Evolutionary conservation across 2,113 vertebrate species (phyloP).

Genomic region (Zosterops lateralis): DNA sequence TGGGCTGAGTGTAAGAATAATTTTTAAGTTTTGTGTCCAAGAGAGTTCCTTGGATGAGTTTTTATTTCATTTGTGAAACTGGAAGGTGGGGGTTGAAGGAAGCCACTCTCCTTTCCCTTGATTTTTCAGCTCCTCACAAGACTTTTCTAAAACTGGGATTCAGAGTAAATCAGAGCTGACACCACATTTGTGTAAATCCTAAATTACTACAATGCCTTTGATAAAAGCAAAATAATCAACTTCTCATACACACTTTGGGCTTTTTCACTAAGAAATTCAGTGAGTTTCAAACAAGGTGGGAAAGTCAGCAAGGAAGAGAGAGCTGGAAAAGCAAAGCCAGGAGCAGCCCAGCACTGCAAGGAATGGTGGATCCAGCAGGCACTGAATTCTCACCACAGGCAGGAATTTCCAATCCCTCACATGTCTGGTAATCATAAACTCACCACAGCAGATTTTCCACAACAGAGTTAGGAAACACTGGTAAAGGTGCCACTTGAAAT

Average conservation of each 20-base stretch:
- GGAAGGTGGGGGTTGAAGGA: neutral
- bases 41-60: neutral
- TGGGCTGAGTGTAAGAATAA: neutral
- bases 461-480: neutral
- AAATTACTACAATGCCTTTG: neutral
- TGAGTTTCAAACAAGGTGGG: neutral
- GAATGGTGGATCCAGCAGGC: neutral
- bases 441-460: neutral
- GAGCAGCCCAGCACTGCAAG: rapidly evolving
- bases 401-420: neutral
- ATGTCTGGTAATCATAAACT: neutral
- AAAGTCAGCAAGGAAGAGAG: neutral
- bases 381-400: neutral
- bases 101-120: neutral
- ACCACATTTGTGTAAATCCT: neutral
- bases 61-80: neutral
- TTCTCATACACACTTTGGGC: rapidly evolving
- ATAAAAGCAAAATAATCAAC: neutral
- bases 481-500: neutral
- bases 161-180: neutral
- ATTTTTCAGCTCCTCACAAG: neutral
- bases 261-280: neutral
- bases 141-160: neutral
- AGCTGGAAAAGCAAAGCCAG: neutral
- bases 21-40: neutral